Evolutionary conservation across 2,888 invertebrate species (phyloP).

Genomic region (Heliconius cydno): DNA sequence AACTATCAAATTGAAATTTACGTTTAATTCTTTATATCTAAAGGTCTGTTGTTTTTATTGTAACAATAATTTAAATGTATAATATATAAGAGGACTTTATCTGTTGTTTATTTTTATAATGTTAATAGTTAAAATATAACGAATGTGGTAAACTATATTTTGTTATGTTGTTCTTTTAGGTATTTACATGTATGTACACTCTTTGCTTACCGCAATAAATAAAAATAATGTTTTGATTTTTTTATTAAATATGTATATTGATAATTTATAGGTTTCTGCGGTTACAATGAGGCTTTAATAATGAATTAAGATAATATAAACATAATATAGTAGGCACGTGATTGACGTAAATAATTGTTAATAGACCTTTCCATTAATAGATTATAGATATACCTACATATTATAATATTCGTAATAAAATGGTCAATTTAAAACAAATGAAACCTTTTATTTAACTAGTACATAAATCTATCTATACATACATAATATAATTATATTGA

Average conservation of each 20-base stretch:
- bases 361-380: neutral
- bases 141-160: too few relatives aligned
- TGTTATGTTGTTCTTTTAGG: too few relatives aligned
- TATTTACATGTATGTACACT: too few relatives aligned
- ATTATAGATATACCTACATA: neutral
- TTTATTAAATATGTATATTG: too few relatives aligned
- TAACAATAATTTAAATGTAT: neutral
- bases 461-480: too few relatives aligned
- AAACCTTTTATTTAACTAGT: too few relatives aligned
- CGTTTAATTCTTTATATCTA: conserved; percentile 48
- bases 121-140: too few relatives aligned
- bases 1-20: conserved; percentile 69
- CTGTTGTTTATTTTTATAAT: neutral
- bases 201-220: too few relatives aligned
- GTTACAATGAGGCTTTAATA: neutral
- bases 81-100: neutral
- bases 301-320: neutral
- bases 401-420: too few relatives aligned
- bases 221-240: too few relatives aligned
- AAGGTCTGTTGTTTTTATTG: neutral
- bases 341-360: neutral
- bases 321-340: neutral
- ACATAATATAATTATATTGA: too few relatives aligned
- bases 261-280: neutral
- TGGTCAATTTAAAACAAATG: too few relatives aligned